Percentiles rank a stretch among this genome's conserved stretches.
phyloP scores from a whole-genome alignment of 1,140 invertebrate genomes.

The Lepidurus apus region DNA sequence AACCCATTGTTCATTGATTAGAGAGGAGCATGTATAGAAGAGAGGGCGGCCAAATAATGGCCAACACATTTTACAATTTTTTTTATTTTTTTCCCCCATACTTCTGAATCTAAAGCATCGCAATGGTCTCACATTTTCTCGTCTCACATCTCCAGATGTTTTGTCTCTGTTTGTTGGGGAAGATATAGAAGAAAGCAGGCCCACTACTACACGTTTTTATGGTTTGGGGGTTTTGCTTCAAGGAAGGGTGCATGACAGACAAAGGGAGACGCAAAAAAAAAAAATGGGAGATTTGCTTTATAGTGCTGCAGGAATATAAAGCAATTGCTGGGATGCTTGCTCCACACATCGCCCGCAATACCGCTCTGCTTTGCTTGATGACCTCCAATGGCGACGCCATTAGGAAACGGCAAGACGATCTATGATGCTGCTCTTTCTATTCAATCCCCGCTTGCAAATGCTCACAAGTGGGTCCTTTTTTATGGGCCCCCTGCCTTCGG shows the following conservation, averaged over 20 bases:
- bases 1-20: slow-evolving; percentile 16
- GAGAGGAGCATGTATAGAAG: neutral
- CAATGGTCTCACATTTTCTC: neutral
- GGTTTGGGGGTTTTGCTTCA: neutral
- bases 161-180: slow-evolving; percentile 3
- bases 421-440: neutral
- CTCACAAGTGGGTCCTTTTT: neutral
- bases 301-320: slow-evolving; percentile 7
- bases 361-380: neutral
- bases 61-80: neutral
- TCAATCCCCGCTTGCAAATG: neutral
- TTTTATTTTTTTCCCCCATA: neutral
- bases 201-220: slow-evolving; percentile 17
- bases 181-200: slow-evolving; percentile 17
- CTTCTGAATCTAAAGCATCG: slow-evolving; percentile 4
- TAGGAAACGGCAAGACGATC: slow-evolving; percentile 1
- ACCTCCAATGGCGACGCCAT: slow-evolving; percentile 16
- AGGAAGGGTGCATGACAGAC: neutral
- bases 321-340: slow-evolving; percentile 6
- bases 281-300: slow-evolving; percentile 13
- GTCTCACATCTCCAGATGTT: neutral
- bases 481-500: neutral
- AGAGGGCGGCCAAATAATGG: neutral
- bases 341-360: neutral
- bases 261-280: neutral